Conservation (phyloP, 2,113 vertebrate species). For the Myiagra hebetior region DNA sequence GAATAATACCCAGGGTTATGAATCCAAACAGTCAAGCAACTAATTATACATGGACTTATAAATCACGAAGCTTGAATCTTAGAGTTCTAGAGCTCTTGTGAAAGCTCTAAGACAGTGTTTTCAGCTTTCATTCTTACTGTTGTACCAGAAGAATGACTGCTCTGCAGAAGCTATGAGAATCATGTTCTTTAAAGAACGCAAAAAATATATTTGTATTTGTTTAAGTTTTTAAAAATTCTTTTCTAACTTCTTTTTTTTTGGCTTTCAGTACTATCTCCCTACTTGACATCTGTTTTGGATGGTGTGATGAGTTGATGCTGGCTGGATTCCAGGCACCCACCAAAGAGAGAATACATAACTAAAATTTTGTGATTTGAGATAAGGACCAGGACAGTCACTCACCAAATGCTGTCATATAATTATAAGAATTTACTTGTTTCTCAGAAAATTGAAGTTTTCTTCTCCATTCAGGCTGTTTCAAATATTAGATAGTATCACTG, state of each 20-base stretch:
- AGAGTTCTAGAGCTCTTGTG: neutral
- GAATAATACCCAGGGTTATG: neutral
- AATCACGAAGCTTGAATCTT: neutral
- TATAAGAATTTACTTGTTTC: neutral
- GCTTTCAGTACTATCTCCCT: neutral
- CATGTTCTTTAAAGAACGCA: neutral
- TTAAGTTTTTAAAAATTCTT: rapidly evolving
- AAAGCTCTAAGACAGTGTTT: neutral
- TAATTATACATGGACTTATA: neutral
- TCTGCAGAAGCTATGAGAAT: neutral
- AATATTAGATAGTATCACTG: neutral
- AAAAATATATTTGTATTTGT: neutral
- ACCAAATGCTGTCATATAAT: rapidly evolving
- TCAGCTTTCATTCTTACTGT: neutral
- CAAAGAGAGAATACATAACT: neutral
- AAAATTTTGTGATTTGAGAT: neutral
- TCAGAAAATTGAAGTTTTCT: neutral
- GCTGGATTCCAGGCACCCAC: neutral
- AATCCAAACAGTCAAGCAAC: neutral
- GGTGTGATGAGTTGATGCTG: neutral
- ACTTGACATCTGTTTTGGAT: neutral
- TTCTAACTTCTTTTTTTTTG: neutral
- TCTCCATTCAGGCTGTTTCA: neutral
- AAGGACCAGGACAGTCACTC: neutral
- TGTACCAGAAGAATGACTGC: neutral